Evolutionary conservation across 2,888 invertebrate species (phyloP), one percentile per base, ranked within the genome.

Genomic region (Scaptomyza caliginosa): DNA sequence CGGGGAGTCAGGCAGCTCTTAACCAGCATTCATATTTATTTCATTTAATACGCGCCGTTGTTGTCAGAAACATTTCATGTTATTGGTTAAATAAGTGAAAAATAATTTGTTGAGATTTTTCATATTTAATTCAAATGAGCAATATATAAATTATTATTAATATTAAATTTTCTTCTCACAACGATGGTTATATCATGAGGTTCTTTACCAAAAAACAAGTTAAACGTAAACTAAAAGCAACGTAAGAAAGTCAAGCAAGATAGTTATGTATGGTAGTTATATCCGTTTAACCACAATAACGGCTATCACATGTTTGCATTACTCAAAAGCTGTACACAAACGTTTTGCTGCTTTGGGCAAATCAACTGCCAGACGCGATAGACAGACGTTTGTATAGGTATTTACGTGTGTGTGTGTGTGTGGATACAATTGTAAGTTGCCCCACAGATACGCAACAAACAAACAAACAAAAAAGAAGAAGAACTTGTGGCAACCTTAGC

Each of bases 401-500:
- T 52, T n/a, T n/a, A n/a, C n/a, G n/a, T n/a, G 43, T 55, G 26
- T 48, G 17, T 46, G 38, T 52, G 10, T 36, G 23, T 34, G n/a
- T 28, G 19, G 42, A 36, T 36, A n/a, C 36, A 38, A 13, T 51
- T 55, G 43, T 55, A 50, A 49, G 54, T 34, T 51, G 21, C 51
- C 48, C 49, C 51, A 74, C 40, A 65, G 70, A 65, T 34, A 34
- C 8, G 34, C 49, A 70, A 52, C 17, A 57, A 51, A 65, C 59
- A 67, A 69, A 70, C n/a, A n/a, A n/a, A n/a, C n/a, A n/a, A n/a
- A n/a, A n/a, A n/a, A n/a, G n/a, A n/a, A n/a, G n/a, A n/a, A n/a
- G n/a, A 75, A 69, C 52, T 73, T 75, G 71, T 54, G 76, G 76
- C 54, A 60, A 70, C 74, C 65, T 69, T 69, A 56, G 52, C 70